Conservation (phyloP, 1,140 invertebrate species). For the Bursaphelenchus mucronatus region DNA sequence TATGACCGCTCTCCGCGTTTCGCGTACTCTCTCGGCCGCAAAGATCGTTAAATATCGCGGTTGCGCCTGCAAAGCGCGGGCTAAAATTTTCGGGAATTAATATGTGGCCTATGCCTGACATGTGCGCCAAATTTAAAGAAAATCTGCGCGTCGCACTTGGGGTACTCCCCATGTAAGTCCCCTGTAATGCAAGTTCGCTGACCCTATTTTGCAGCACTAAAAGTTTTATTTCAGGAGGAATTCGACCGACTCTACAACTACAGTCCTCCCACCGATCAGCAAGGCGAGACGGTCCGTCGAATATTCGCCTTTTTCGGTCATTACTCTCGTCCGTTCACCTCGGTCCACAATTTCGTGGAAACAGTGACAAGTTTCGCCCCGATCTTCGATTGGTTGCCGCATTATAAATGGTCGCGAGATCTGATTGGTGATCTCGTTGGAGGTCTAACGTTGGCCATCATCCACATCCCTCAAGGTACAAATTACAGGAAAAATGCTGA, state of each 20-base stretch:
- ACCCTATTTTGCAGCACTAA: constrained; percentile 11
- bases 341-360: constrained; percentile 26
- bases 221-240: constrained; percentile 45
- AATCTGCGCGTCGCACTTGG: too few relatives aligned
- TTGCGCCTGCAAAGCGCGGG: too few relatives aligned
- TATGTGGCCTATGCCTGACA: too few relatives aligned
- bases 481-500: too few relatives aligned
- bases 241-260: constrained; percentile 53
- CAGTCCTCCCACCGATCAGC: constrained; percentile 30
- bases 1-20: too few relatives aligned
- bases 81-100: too few relatives aligned
- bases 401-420: constrained; percentile 61
- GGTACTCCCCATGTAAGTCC: too few relatives aligned
- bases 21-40: too few relatives aligned
- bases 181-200: constrained; percentile 11
- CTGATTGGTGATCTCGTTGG: constrained; percentile 62
- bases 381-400: constrained; percentile 58
- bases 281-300: constrained; percentile 28
- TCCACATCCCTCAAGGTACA: constrained; percentile 64
- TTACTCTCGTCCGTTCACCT: constrained; percentile 52
- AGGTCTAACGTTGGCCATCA: constrained; percentile 64
- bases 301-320: constrained; percentile 33
- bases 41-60: too few relatives aligned
- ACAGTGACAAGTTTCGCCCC: constrained; percentile 47
- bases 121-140: too few relatives aligned